Conservation (phyloP, 2,113 vertebrate genomes). For the Meriones unguiculatus region DNA sequence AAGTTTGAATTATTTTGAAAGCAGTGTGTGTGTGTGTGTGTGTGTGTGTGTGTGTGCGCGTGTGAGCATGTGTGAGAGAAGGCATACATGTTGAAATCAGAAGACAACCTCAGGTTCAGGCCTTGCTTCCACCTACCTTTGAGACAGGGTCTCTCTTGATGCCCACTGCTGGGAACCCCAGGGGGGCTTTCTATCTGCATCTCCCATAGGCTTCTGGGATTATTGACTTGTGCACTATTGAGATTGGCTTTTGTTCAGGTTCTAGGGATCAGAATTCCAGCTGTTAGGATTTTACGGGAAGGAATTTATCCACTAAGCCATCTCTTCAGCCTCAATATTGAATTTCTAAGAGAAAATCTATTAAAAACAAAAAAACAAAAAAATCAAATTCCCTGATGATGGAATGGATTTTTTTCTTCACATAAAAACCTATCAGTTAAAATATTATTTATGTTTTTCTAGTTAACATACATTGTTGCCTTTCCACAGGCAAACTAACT, state of each 20-base stretch:
- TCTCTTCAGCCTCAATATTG: neutral
- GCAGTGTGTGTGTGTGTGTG: neutral
- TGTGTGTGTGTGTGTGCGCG: neutral
- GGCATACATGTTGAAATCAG: neutral
- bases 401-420: neutral
- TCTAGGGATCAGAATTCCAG: neutral
- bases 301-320: neutral
- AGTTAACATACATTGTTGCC: neutral
- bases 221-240: neutral
- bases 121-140: neutral
- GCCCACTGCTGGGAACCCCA: neutral
- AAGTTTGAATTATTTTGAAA: neutral
- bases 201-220: neutral
- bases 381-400: neutral
- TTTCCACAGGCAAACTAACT: neutral
- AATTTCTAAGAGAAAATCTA: neutral
- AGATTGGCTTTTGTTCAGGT: neutral
- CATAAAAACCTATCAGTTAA: neutral
- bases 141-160: neutral
- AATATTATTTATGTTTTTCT: neutral
- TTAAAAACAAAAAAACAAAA: neutral
- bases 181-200: neutral
- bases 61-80: neutral
- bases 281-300: neutral
- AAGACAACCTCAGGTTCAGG: neutral